These are phyloP conservation scores for Teleogryllus occipitalis DNA, from an alignment of 1,140 invertebrate genomes.

Conservation along the genomic window DNA sequence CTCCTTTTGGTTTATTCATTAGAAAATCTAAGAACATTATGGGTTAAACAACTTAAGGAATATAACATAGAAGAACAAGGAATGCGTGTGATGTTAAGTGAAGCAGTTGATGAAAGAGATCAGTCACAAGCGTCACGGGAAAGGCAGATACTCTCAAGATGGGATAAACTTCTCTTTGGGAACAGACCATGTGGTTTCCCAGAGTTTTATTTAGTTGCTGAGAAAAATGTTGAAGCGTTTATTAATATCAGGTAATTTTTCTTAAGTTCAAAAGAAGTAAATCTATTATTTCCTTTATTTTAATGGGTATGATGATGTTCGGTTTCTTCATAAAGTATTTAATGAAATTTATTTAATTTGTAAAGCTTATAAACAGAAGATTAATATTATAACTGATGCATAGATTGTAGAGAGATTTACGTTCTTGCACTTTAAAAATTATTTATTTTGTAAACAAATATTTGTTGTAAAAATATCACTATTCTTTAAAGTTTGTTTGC, in stretches of 20 bases:
- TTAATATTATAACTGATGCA: too few relatives aligned
- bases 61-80: slow-evolving; percentile 45
- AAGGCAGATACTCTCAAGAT: slow-evolving; percentile 23
- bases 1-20: slow-evolving; percentile 22
- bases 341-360: too few relatives aligned
- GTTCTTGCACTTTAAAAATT: background rate
- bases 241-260: slow-evolving; percentile 31
- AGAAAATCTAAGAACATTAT: slow-evolving; percentile 40
- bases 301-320: too few relatives aligned
- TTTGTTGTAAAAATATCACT: too few relatives aligned
- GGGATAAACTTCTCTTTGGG: slow-evolving; percentile 27
- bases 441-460: background rate
- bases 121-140: slow-evolving; percentile 23
- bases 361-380: too few relatives aligned
- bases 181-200: background rate
- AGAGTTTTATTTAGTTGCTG: slow-evolving; percentile 14
- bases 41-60: slow-evolving; percentile 37
- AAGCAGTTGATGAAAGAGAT: slow-evolving; percentile 27
- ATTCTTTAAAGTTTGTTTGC: slow-evolving; percentile 17
- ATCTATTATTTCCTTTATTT: too few relatives aligned
- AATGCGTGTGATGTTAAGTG: slow-evolving; percentile 40
- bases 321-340: too few relatives aligned
- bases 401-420: too few relatives aligned
- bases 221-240: slow-evolving; percentile 23
- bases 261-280: background rate